Evolutionary conservation across 2,113 vertebrate genomes (phyloP).

Genomic region (Coreoperca whiteheadi): DNA sequence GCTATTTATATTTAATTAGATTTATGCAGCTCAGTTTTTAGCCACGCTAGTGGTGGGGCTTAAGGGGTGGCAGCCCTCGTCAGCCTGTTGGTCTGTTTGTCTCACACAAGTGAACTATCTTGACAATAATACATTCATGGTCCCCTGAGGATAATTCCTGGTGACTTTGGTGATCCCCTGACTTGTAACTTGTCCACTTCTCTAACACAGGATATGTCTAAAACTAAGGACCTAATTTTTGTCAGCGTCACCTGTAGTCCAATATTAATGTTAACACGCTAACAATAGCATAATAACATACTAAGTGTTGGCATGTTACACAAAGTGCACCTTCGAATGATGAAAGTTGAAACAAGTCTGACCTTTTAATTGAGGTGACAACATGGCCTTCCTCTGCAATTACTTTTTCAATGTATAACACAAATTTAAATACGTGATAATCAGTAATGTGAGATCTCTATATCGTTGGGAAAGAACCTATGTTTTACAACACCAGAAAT

Average conservation of each 20-base stretch:
- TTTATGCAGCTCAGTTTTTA: neutral
- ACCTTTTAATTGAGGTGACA: neutral
- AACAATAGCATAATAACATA: neutral
- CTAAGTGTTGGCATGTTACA: neutral
- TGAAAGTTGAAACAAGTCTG: neutral
- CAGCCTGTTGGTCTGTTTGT: neutral
- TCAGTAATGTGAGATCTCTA: neutral
- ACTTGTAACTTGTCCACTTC: neutral
- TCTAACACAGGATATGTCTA: neutral
- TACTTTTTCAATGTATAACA: neutral
- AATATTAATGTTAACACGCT: neutral
- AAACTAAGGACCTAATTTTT: neutral
- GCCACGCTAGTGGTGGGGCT: neutral
- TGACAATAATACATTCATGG: neutral
- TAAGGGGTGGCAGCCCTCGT: neutral
- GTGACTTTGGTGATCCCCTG: neutral
- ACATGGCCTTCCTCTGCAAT: neutral
- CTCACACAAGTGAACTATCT: neutral
- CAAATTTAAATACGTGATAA: neutral
- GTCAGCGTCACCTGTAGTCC: neutral
- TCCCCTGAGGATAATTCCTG: neutral
- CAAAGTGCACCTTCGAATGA: neutral
- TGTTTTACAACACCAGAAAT: neutral
- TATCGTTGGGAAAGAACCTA: neutral
- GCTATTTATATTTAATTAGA: conserved; percentile 2